Evolutionary conservation across 2,113 vertebrate genomes (phyloP).

Genomic region (Rhombomys opimus): DNA sequence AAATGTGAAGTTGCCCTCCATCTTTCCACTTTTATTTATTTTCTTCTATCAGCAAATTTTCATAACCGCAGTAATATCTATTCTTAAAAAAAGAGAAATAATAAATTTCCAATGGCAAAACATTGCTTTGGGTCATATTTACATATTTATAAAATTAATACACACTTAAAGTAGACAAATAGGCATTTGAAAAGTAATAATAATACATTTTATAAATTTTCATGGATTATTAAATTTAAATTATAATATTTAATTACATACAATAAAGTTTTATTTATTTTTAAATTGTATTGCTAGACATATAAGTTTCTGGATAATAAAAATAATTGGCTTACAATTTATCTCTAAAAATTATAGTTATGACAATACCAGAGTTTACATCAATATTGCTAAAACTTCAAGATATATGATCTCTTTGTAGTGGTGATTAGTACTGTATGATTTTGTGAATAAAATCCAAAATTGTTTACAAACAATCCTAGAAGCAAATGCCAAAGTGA

Average conservation of each 20-base stretch:
- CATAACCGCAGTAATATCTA: conserved; percentile 7
- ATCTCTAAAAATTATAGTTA: background rate
- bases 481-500: background rate
- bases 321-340: background rate
- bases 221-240: background rate
- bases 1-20: background rate
- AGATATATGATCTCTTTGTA: background rate
- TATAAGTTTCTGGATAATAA: background rate
- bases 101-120: background rate
- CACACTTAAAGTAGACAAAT: background rate
- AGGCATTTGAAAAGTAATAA: background rate
- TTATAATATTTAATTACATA: background rate
- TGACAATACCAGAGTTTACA: background rate
- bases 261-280: background rate
- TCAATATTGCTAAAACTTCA: background rate
- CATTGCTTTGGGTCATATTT: background rate
- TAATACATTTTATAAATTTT: background rate
- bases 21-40: background rate
- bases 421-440: background rate
- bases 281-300: background rate
- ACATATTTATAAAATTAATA: background rate
- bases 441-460: background rate
- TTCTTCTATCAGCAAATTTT: background rate
- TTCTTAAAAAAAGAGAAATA: background rate
- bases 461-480: background rate